A percentile compares a stretch with the other conserved stretches of the same genome.
These are phyloP conservation scores for Sebastes taczanowskii DNA, from an alignment of 2,797 vertebrate species.

Conservation along the genomic window DNA sequence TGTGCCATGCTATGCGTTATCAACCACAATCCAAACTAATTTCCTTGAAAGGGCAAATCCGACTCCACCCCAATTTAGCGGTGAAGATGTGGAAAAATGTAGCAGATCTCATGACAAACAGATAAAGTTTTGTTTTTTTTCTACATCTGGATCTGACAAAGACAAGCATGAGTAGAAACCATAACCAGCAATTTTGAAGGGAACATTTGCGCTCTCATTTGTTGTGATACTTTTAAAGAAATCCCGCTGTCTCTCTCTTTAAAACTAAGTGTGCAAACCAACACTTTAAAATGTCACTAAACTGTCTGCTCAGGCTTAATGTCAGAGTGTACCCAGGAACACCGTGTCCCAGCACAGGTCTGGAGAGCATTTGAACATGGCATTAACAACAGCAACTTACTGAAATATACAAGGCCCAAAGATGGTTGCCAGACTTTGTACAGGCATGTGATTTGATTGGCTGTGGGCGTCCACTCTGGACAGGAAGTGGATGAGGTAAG, in stretches of 20 bases:
- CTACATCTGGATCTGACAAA: background rate
- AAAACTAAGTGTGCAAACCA: background rate
- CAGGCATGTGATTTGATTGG: constrained; percentile 84
- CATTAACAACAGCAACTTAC: constrained; percentile 69
- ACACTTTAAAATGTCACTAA: background rate
- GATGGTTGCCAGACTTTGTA: constrained; percentile 84
- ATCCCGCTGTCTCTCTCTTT: background rate
- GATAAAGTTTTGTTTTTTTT: background rate
- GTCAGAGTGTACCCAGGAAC: background rate
- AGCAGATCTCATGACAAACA: background rate
- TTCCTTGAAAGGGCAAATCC: constrained; percentile 47
- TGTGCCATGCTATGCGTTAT: constrained; percentile 28
- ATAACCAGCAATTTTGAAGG: background rate
- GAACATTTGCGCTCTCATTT: background rate
- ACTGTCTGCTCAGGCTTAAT: background rate
- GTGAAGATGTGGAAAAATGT: constrained; percentile 8
- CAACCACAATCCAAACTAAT: constrained; percentile 48
- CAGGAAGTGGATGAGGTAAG: constrained; percentile 84
- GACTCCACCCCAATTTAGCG: constrained; percentile 16
- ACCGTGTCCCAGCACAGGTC: background rate
- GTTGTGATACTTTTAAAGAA: background rate
- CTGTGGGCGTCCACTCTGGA: constrained; percentile 79
- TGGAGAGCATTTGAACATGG: constrained; percentile 18
- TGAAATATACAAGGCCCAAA: constrained; percentile 87
- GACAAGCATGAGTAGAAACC: background rate